Conservation (phyloP, 2,113 vertebrate species). For the Sphyrna mokarran region DNA sequence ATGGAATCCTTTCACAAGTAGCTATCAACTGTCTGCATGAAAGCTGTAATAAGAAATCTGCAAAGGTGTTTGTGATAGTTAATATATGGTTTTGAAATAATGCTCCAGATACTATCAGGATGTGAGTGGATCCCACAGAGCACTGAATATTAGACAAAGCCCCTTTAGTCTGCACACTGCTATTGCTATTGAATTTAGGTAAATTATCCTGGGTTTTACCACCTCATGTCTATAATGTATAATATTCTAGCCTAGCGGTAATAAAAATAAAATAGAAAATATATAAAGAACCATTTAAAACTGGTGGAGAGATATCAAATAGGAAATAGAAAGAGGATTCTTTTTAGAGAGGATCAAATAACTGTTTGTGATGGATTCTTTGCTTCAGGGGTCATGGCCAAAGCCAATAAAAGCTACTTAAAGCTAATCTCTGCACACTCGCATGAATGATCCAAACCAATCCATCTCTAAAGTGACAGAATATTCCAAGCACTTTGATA, state of each 20-base stretch:
- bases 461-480: neutral
- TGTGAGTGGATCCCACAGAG: neutral
- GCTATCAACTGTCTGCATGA: neutral
- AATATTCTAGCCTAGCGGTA: neutral
- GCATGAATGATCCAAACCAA: neutral
- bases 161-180: neutral
- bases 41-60: neutral
- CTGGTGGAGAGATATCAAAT: neutral
- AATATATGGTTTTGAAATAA: neutral
- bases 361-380: neutral
- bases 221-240: neutral
- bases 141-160: neutral
- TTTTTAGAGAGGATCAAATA: neutral
- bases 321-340: neutral
- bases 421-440: neutral
- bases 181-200: neutral
- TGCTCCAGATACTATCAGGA: neutral
- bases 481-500: neutral
- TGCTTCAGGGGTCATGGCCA: neutral
- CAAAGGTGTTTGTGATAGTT: neutral
- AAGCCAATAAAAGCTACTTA: constrained; percentile 10
- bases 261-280: constrained; percentile 8
- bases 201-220: neutral
- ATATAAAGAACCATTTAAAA: constrained; percentile 1
- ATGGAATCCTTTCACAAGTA: neutral